These are phyloP conservation scores for Holothuria glaberrima DNA, from an alignment of 35 echinoderm and acorn worm genomes.

Conservation along the genomic window DNA sequence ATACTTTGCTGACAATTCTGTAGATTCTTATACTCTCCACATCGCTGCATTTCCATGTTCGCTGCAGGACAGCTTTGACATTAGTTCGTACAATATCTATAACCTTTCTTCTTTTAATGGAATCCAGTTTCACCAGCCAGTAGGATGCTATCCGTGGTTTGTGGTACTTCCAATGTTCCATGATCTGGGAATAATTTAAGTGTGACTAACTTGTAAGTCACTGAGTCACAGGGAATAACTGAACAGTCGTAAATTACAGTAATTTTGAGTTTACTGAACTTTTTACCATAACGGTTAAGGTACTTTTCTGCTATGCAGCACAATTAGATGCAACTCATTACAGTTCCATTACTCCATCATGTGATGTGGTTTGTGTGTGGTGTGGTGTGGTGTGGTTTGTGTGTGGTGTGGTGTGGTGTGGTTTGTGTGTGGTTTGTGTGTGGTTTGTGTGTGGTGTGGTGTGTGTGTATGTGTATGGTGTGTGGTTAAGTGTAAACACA, in stretches of 20 bases:
- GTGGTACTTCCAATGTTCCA: conserved; percentile 97
- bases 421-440: too few species aligned
- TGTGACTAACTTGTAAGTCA: too few species aligned
- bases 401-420: too few species aligned
- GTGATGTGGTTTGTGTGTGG: too few species aligned
- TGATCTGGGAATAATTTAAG: conserved; percentile 63
- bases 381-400: too few species aligned
- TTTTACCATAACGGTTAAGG: background rate
- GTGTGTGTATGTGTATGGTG: too few species aligned
- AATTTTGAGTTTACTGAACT: background rate
- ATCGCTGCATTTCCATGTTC: conserved; percentile 76
- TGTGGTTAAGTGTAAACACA: too few species aligned
- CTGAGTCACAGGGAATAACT: too few species aligned
- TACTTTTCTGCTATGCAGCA: background rate
- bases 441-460: too few species aligned
- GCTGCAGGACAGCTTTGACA: conserved; percentile 82
- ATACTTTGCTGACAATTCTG: conserved; percentile 84
- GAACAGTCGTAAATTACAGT: background rate
- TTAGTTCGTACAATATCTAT: conserved; percentile 96
- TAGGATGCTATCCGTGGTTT: conserved; percentile 99
- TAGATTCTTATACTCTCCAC: conserved; percentile 79
- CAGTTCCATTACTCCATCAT: too few species aligned
- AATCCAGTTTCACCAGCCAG: conserved; percentile 98
- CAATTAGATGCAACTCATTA: background rate
- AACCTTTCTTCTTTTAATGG: conserved; percentile 92